Base-by-base conservation (phyloP, 1,140 invertebrate genomes). In the Drosophila parabipectinata region DNA sequence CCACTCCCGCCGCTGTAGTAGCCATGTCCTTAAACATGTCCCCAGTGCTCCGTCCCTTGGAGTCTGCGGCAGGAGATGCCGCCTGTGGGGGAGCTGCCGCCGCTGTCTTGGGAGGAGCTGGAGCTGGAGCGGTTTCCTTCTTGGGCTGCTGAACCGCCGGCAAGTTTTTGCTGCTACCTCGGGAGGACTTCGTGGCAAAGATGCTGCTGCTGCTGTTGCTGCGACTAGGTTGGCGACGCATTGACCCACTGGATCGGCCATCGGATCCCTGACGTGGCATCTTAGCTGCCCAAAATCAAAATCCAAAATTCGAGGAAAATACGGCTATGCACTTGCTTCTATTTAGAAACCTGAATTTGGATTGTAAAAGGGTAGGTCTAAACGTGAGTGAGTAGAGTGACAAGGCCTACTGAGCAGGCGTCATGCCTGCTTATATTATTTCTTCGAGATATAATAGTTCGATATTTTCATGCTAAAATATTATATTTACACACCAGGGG, bases 1-100 rank as follows among this genome's bases (percentile, higher is more conserved):
- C 97, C 14, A 98, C 97, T 74, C 97, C 97, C 62, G 96, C 96
- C 77, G 97, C 97, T 4, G 96, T 98, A 1, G 96, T 96, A 57
- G 96, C 97, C 96, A 98, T 98, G 92, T 98, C 84, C 59, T 79
- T 88, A 44, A 88, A 83, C 15, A 77, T 6, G 12, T 79, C 79
- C 3, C 72, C 34, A 0, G 75, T 72, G n/a, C 50, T 61, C 14
- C 79, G 60, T 8, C 79, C 83, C 6, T 75, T 50, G 12, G 51
- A 41, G 26, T 56, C 64, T 9, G 69, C 44, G 12, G 66, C 61
- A 6, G 69, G 44, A 9, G 41, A 14, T 15, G 64, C 10, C 4
- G 50, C 32, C 4, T 21, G 4, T 3, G 24, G 5, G 0, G 50
- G 50, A 14, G 26, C 28, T n/a, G 58, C 32, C 6, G 30, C 7